A percentile compares a stretch with the other conserved stretches of the same genome.
These are phyloP conservation scores for Aleiodes testaceus DNA, from an alignment of 2,888 invertebrate genomes.

Conservation along the genomic window DNA sequence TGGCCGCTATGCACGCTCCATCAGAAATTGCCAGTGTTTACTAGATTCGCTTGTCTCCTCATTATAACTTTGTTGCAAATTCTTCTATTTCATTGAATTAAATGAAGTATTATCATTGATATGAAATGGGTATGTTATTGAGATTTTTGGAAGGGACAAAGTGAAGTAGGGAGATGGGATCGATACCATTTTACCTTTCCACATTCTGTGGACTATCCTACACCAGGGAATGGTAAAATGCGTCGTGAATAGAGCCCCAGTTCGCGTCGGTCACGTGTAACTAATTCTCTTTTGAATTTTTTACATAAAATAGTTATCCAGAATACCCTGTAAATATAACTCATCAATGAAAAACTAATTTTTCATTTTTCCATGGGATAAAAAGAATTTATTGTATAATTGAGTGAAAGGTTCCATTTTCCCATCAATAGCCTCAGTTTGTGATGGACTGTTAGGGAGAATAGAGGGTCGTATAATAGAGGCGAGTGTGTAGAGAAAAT, in stretches of 20 bases:
- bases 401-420: no score
- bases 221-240: background rate
- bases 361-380: no score
- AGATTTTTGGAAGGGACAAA: background rate
- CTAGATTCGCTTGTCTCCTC: background rate
- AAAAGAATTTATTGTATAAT: no score
- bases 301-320: background rate
- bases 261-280: slow-evolving; percentile 2
- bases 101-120: no score
- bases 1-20: background rate
- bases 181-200: slow-evolving; percentile 10
- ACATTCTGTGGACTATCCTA: background rate
- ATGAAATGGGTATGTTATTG: no score
- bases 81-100: background rate
- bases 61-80: slow-evolving; percentile 26
- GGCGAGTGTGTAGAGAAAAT: background rate
- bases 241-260: slow-evolving; percentile 5
- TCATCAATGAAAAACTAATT: background rate
- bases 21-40: slow-evolving; percentile 24
- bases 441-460: background rate
- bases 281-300: slow-evolving; percentile 10
- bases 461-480: background rate
- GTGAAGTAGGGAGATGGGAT: slow-evolving; percentile 1
- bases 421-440: no score
- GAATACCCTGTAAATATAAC: background rate